Evolutionary conservation across 2,113 vertebrate species (phyloP), one percentile per base, ranked within the genome.

Genomic region (Psammodynastes pulverulentus): DNA sequence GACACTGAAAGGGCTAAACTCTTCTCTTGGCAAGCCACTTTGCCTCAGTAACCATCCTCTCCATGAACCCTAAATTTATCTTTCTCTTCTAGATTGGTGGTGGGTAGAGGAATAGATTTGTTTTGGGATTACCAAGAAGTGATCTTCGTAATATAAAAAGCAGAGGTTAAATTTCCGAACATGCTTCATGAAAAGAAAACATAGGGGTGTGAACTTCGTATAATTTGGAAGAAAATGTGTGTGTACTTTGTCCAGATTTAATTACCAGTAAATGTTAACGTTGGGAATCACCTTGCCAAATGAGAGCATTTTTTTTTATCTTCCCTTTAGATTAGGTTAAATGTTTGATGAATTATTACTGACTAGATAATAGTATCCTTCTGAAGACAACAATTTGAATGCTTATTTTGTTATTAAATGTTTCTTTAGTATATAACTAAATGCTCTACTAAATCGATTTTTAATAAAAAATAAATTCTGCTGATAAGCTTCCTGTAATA

Each of bases 391-490:
- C 56, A 92, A 94, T 96, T 92, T 92, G 95, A 94, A 92, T 94
- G 26, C 89, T 45, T 94, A 90, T 88, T 51, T 67, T 58, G 51
- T 96, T 91, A 96, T 91, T 95, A 95, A 92, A 94, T 94, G 29
- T 95, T 96, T 56, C 67, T 95, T 95, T 93, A 95, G 89, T 93
- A 94, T 93, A 79, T 95, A 94, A 95, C 89, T 95, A 93, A 96
- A 94, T 46, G 1, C 34, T 91, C 26, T 56, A 93, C 96, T 89
- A 94, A 89, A 95, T 19, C 90, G 92, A 95, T 88, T 93, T 93
- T 91, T 94, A 96, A 94, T 96, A 94, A 94, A 95, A 95, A 96
- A 93, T 93, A 95, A 94, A 96, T 92, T 93, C 67, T 96, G 53
- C 85, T 95, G 87, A 91, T 91, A 84, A 88, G 3, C 62, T 24